Conservation (phyloP, 2,888 invertebrate genomes). For the Ypsolopha scabrella region DNA sequence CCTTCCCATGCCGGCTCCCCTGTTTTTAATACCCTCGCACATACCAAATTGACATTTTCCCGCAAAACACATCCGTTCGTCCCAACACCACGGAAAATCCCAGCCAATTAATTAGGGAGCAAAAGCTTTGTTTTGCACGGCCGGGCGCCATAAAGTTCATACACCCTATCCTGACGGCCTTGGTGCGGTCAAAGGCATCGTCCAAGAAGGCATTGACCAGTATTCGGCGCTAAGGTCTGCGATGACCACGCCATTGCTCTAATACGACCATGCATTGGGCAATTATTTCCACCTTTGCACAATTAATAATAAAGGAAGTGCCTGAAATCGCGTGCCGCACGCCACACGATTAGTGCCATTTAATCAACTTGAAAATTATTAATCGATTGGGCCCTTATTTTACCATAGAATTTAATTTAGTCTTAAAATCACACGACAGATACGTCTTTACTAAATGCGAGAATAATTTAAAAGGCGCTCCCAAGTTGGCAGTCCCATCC, state of each 20-base stretch:
- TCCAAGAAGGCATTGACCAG: slow-evolving; percentile 52
- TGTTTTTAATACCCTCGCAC: slow-evolving; percentile 58
- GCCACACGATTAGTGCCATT: slow-evolving; percentile 39
- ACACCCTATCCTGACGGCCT: slow-evolving; percentile 54
- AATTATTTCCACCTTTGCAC: slow-evolving; percentile 52
- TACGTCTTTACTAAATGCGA: too few relatives aligned
- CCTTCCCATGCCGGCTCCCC: slow-evolving; percentile 47
- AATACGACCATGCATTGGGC: slow-evolving; percentile 41
- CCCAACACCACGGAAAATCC: not conserved
- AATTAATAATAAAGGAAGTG: slow-evolving; percentile 52
- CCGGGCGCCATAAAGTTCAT: slow-evolving; percentile 37
- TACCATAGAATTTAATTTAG: too few relatives aligned
- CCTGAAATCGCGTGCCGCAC: slow-evolving; percentile 39
- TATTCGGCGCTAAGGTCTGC: slow-evolving; percentile 19
- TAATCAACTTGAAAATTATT: not conserved
- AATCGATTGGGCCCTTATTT: slow-evolving; percentile 7
- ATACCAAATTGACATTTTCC: slow-evolving; percentile 30
- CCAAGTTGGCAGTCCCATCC: not conserved
- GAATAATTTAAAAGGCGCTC: not conserved
- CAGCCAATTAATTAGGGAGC: not conserved
- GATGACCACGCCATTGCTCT: slow-evolving; percentile 37
- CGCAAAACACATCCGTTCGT: slow-evolving; percentile 13
- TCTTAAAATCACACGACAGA: not conserved
- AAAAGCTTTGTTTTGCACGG: slow-evolving; percentile 9
- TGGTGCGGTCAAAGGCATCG: slow-evolving; percentile 54